Base-by-base conservation (phyloP, 1,140 invertebrate genomes). In the Latrodectus geometricus region DNA sequence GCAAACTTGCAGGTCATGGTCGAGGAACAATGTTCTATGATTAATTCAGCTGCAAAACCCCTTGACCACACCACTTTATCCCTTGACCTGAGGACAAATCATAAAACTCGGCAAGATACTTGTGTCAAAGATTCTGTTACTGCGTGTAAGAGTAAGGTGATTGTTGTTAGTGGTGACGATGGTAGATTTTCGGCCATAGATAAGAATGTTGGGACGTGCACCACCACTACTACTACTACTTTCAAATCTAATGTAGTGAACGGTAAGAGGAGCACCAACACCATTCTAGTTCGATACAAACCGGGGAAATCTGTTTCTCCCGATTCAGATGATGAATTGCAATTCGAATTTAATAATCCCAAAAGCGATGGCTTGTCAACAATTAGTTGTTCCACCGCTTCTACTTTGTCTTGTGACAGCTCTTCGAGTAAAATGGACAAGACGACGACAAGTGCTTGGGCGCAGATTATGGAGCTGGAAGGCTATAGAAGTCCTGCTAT, bases 391-490 rank as follows among this genome's bases (percentile, higher is more conserved):
- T 85, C 83, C 4, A 17, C 83, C 8, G 23, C 66, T 23, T 76
- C 75, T n/a, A 72, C 23, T 65, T 14, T 48, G 9, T 77, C 83
- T 9, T 50, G 52, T 11, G 83, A 85, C 9, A 76, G 72, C 50
- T 61, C 72, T n/a, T 75, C 81, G 21, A 23, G 48, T 20, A 77
- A 78, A 50, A 72, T 79, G 23, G 85, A 87, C 17, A 87, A 74
- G 35, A 12, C 77, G 65, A 80, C 72, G 4, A 80, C 52, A 14
- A 87, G 85, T 80, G 85, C 85, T 74, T 87, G 85, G 85, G 85
- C 85, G 0, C 85, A 87, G 23, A 87, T 87, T 74, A 87, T 87
- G 85, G 85, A 87, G 52, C 20, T 87, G 49, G 85, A 87, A 61
- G 85, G 85, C 8, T 87, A 87, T 77, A 75, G 85, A 23, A 87